Percentiles rank a stretch among this genome's conserved stretches.
phyloP scores from a whole-genome alignment of 37 sponge, comb jelly and placozoan species.

The Trichoplax adhaerens region DNA sequence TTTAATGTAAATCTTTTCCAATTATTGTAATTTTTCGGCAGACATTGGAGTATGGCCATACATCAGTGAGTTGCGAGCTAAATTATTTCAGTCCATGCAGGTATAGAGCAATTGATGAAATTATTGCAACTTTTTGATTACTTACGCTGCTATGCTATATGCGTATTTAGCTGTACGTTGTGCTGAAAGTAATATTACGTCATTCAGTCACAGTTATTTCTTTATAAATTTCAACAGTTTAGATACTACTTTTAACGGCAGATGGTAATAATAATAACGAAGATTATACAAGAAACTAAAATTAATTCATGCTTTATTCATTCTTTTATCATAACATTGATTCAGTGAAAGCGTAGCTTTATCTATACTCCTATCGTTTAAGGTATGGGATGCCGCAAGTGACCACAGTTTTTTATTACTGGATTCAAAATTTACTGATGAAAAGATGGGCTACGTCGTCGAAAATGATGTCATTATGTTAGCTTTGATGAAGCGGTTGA shows the following conservation, averaged over 20 bases:
- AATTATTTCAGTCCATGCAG: slow-evolving; percentile 28
- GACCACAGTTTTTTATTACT: not conserved
- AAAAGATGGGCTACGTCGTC: slow-evolving; percentile 43
- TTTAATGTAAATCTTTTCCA: too few relatives aligned
- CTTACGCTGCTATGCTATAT: too few relatives aligned
- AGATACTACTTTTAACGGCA: too few relatives aligned
- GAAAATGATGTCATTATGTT: slow-evolving; percentile 40
- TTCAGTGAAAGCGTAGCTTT: not conserved
- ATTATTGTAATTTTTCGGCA: too few relatives aligned
- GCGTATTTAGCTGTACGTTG: too few relatives aligned
- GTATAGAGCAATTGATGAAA: not conserved
- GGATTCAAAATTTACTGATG: slow-evolving; percentile 4
- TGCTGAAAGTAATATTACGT: too few relatives aligned
- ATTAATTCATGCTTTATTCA: not conserved
- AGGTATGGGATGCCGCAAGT: slow-evolving; percentile 4
- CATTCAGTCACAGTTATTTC: too few relatives aligned
- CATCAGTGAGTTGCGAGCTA: slow-evolving; percentile 13
- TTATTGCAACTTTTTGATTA: too few relatives aligned
- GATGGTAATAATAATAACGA: too few relatives aligned
- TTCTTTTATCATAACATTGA: not conserved
- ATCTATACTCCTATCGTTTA: not conserved
- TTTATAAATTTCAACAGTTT: too few relatives aligned
- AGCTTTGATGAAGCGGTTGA: slow-evolving; percentile 11
- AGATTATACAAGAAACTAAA: too few relatives aligned
- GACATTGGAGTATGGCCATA: not conserved